A percentile compares a stretch with the other conserved stretches of the same genome.
These are phyloP conservation scores for Columbina picui DNA, from an alignment of 2,113 vertebrate species.

Conservation along the genomic window DNA sequence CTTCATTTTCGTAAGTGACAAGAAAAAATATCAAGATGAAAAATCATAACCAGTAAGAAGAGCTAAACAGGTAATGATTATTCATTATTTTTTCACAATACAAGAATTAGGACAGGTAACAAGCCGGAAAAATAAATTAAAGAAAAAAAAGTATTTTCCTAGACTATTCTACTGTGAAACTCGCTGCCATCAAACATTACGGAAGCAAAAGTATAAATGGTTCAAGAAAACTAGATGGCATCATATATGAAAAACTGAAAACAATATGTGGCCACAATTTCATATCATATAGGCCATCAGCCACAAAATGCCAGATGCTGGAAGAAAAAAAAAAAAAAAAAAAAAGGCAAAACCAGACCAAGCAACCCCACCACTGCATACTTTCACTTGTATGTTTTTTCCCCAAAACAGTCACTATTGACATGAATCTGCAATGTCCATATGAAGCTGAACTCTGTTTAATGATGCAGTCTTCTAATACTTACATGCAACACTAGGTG, in stretches of 20 bases:
- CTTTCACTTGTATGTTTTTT: neutral
- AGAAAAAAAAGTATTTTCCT: neutral
- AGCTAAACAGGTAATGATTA: neutral
- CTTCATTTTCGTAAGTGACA: neutral
- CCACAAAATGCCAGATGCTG: neutral
- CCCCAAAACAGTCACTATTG: rapidly evolving
- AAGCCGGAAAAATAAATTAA: neutral
- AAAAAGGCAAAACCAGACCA: too few relatives aligned
- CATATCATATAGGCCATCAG: neutral
- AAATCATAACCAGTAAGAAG: neutral
- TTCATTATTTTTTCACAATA: neutral
- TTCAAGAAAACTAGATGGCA: neutral
- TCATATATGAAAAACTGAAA: neutral
- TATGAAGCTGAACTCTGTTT: neutral
- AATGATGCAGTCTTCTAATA: neutral
- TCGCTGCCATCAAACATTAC: neutral
- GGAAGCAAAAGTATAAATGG: neutral
- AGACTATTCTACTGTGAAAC: neutral
- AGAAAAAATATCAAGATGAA: neutral
- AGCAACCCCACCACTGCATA: neutral
- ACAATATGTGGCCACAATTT: neutral
- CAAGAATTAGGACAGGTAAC: neutral
- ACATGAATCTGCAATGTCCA: neutral
- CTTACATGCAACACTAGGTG: conserved; percentile 11
- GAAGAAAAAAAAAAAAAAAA: neutral